Percentiles rank a stretch among this genome's conserved stretches.
Evolutionary conservation across 1,140 invertebrate genomes (phyloP).

Genomic region (Piezodorus guildinii): DNA sequence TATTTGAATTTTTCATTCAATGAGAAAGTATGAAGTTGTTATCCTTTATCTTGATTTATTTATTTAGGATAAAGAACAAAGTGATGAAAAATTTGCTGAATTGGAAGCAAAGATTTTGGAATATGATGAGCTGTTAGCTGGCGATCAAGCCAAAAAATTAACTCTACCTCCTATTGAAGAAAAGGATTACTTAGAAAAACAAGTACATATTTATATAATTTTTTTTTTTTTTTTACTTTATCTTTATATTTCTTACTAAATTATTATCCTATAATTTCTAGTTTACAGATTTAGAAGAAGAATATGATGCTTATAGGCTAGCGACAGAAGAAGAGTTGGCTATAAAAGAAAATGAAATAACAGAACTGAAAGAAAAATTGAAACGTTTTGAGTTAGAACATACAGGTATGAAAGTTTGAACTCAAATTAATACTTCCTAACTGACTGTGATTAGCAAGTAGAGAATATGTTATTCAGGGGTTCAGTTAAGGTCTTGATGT

Average conservation of each 20-base stretch:
- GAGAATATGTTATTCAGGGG: no score
- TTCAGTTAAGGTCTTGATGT: no score
- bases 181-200: constrained; percentile 55
- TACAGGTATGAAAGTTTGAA: background rate
- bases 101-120: constrained; percentile 61
- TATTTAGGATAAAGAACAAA: constrained; percentile 51
- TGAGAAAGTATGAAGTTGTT: no score
- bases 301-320: constrained; percentile 45
- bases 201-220: constrained; percentile 32
- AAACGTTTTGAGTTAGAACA: background rate
- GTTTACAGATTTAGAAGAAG: constrained; percentile 57
- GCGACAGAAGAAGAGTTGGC: constrained; percentile 37
- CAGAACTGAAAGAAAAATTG: constrained; percentile 31
- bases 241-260: background rate
- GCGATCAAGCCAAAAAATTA: constrained; percentile 36
- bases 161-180: constrained; percentile 65
- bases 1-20: no score
- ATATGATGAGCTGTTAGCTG: constrained; percentile 60
- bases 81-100: constrained; percentile 63
- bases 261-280: constrained; percentile 33
- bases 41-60: no score
- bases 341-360: constrained; percentile 43
- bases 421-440: no score
- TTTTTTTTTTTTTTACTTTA: background rate
- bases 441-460: no score